phyloP scores from a whole-genome alignment of 2,797 vertebrate species.

The Rallus crepitans region DNA sequence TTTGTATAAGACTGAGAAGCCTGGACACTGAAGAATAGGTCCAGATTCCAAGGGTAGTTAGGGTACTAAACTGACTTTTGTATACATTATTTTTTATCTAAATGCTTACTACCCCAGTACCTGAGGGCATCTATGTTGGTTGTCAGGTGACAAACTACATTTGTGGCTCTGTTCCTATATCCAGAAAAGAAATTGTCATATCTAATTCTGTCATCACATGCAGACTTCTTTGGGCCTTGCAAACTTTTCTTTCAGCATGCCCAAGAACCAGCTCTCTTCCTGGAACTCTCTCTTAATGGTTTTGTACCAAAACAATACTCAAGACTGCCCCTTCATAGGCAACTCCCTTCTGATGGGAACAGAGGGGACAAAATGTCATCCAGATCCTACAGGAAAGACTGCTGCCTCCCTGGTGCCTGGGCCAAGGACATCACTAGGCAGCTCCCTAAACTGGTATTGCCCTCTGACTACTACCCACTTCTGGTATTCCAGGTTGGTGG shows the following conservation, averaged over 20 bases:
- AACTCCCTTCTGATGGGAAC: too few species aligned
- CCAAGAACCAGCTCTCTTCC: background rate
- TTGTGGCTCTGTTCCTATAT: background rate
- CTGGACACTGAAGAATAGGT: background rate
- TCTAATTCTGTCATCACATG: background rate
- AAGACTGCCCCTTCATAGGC: too few species aligned
- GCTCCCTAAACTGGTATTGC: too few species aligned
- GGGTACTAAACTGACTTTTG: background rate
- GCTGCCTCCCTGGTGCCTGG: too few species aligned
- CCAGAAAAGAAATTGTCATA: background rate
- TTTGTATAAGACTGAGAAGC: background rate
- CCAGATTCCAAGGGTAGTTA: background rate
- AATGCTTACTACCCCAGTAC: background rate
- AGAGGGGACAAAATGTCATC: too few species aligned
- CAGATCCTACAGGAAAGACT: too few species aligned
- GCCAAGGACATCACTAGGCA: too few species aligned
- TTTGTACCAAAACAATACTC: background rate
- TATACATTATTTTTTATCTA: background rate
- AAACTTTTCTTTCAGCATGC: background rate
- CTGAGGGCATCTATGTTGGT: background rate
- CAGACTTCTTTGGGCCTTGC: background rate
- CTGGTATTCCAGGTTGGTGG: too few species aligned
- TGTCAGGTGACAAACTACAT: background rate
- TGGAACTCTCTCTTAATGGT: background rate
- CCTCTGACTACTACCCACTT: too few species aligned